Evolutionary conservation across 2,797 vertebrate genomes (phyloP).

Genomic region (Alosa sapidissima): DNA sequence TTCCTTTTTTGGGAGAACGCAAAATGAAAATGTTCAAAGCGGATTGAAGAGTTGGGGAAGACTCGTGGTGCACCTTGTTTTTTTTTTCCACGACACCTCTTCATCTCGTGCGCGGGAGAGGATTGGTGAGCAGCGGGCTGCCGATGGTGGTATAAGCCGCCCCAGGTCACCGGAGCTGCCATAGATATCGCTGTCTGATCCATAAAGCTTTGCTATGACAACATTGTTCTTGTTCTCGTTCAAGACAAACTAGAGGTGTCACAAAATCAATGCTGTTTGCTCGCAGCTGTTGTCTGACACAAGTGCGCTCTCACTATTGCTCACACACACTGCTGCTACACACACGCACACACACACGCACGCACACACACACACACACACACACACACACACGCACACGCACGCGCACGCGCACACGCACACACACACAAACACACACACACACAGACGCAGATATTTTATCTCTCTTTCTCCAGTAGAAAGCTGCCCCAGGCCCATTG

Average conservation of each 20-base stretch:
- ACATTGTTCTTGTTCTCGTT: constrained; percentile 71
- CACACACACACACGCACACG: constrained; percentile 31
- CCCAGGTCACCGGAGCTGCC: constrained; percentile 62
- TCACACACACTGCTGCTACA: background rate
- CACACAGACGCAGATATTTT: constrained; percentile 8
- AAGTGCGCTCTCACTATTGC: background rate
- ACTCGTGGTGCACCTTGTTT: constrained; percentile 3
- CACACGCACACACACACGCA: constrained; percentile 7
- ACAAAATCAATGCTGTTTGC: constrained; percentile 72
- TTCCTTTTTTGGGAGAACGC: background rate
- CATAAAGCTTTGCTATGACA: constrained; percentile 74
- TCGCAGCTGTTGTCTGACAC: constrained; percentile 53
- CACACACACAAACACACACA: constrained; percentile 35
- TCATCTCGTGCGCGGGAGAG: constrained; percentile 7
- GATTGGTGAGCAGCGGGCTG: background rate
- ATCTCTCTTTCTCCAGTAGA: constrained; percentile 1
- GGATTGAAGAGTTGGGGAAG: constrained; percentile 22
- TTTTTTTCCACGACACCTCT: background rate
- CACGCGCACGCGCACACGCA: constrained; percentile 12
- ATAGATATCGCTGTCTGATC: constrained; percentile 68
- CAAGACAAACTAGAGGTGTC: constrained; percentile 72
- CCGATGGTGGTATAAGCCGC: constrained; percentile 61
- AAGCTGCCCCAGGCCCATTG: constrained; percentile 42
- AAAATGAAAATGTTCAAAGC: constrained; percentile 9
- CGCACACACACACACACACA: constrained; percentile 1